Evolutionary conservation across 2,113 vertebrate species (phyloP).

Genomic region (Chaetorhynchus papuensis): DNA sequence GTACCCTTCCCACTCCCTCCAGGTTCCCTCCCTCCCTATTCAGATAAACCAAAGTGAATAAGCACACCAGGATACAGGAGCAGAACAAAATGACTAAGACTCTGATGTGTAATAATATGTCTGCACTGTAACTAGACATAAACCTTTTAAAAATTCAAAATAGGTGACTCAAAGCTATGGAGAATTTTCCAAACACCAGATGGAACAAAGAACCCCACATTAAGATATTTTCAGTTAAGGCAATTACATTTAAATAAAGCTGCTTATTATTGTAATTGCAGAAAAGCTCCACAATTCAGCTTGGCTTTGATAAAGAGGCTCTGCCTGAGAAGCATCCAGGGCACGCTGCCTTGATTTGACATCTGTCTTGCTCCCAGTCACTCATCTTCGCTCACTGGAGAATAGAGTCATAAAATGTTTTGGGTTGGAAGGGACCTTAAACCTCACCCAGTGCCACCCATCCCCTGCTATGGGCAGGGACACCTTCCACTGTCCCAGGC

Average conservation of each 20-base stretch:
- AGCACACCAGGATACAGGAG: slow-evolving; percentile 12
- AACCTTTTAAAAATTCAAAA: slow-evolving; percentile 64
- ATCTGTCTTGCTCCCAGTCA: slow-evolving; percentile 42
- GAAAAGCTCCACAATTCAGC: slow-evolving; percentile 31
- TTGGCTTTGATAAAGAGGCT: slow-evolving; percentile 43
- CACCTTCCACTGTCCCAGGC: not conserved
- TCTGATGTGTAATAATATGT: slow-evolving; percentile 57
- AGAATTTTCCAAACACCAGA: slow-evolving; percentile 56
- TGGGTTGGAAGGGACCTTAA: not conserved
- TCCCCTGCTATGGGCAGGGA: not conserved
- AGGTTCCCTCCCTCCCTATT: not conserved
- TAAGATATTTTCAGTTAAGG: slow-evolving; percentile 65
- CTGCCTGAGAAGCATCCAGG: slow-evolving; percentile 38
- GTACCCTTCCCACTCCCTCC: not conserved
- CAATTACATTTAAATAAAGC: slow-evolving; percentile 64
- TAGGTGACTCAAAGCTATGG: slow-evolving; percentile 67
- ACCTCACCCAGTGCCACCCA: accelerated
- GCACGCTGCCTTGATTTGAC: slow-evolving; percentile 31
- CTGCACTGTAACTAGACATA: slow-evolving; percentile 67
- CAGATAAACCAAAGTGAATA: slow-evolving; percentile 36
- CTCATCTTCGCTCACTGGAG: not conserved
- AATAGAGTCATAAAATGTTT: not conserved
- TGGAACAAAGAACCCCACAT: slow-evolving; percentile 50
- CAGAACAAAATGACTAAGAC: slow-evolving; percentile 63
- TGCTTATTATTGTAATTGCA: slow-evolving; percentile 67